Percentiles rank a stretch among this genome's conserved stretches.
These are phyloP conservation scores for Alexandromys fortis DNA, from an alignment of 2,113 vertebrate species.

Conservation along the genomic window DNA sequence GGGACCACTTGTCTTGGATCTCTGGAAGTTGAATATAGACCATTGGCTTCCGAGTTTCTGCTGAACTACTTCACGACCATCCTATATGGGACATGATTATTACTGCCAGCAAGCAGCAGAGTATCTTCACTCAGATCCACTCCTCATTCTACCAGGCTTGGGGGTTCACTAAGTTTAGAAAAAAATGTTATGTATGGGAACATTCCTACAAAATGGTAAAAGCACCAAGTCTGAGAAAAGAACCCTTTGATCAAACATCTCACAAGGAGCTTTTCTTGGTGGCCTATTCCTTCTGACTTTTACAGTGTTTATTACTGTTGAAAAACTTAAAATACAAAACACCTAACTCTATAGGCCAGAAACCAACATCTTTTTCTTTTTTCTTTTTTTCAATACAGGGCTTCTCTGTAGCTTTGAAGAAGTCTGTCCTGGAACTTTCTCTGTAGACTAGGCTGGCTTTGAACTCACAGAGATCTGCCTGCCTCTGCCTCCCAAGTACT, in stretches of 20 bases:
- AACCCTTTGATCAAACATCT: neutral
- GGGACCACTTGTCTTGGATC: slow-evolving; percentile 52
- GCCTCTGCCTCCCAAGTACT: too few species aligned
- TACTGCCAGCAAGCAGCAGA: neutral
- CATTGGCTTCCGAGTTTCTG: slow-evolving; percentile 37
- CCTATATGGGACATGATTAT: neutral
- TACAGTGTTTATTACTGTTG: neutral
- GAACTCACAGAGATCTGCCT: too few species aligned
- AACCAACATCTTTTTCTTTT: slow-evolving; percentile 24
- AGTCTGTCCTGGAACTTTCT: too few species aligned
- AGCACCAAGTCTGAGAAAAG: neutral
- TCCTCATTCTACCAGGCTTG: neutral
- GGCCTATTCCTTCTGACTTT: neutral
- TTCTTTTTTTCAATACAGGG: too few species aligned
- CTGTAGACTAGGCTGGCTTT: too few species aligned
- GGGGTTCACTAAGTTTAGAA: neutral
- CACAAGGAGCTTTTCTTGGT: neutral
- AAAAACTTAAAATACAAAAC: slow-evolving; percentile 21
- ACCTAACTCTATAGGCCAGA: neutral
- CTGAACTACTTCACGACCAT: slow-evolving; percentile 24
- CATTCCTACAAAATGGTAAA: neutral
- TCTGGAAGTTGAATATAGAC: neutral
- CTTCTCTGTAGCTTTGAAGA: too few species aligned
- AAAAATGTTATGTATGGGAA: slow-evolving; percentile 7
- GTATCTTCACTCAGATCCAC: neutral